phyloP scores from a whole-genome alignment of 2,113 vertebrate species.

The Rhea pennata region DNA sequence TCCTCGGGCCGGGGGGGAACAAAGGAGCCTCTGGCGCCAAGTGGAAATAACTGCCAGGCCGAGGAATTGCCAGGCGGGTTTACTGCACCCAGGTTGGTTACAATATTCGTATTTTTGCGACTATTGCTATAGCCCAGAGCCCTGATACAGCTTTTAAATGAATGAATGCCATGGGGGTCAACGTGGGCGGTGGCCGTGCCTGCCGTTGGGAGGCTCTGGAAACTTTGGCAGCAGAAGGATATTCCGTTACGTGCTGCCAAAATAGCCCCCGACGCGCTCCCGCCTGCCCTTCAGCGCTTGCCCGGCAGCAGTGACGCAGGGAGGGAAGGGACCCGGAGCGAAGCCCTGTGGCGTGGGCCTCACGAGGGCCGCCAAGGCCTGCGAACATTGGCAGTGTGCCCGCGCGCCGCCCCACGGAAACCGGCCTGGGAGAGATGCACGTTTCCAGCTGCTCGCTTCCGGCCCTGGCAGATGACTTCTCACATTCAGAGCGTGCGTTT shows the following conservation, averaged over 20 bases:
- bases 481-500: fast-evolving
- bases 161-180: neutral
- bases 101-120: fast-evolving
- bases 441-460: too few species aligned
- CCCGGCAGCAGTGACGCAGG: neutral
- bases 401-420: neutral
- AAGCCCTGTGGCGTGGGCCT: too few species aligned
- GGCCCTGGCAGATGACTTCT: neutral
- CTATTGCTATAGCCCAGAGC: fast-evolving
- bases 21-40: too few species aligned
- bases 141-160: neutral
- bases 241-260: fast-evolving
- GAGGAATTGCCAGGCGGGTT: neutral
- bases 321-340: neutral
- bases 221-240: fast-evolving
- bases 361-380: too few species aligned
- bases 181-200: neutral
- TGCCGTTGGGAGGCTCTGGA: neutral
- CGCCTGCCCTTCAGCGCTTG: too few species aligned
- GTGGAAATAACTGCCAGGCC: neutral
- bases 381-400: neutral
- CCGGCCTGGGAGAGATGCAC: neutral
- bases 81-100: fast-evolving
- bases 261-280: too few species aligned
- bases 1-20: neutral